Base-by-base conservation (phyloP, 2,797 vertebrate species). In the Alectoris magna region DNA sequence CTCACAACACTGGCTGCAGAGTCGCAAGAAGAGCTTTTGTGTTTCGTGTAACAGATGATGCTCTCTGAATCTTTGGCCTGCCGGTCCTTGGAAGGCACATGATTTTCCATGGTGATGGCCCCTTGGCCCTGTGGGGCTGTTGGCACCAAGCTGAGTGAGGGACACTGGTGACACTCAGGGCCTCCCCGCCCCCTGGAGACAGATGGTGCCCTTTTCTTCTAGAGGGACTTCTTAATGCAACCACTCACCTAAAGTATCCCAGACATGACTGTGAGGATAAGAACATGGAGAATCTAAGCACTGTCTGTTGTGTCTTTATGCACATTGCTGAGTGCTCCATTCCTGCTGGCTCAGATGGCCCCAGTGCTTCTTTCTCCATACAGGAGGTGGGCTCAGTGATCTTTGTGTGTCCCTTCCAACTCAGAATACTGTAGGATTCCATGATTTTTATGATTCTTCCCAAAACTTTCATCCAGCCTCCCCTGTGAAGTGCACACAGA, bases 1-100 rank as follows among this genome's bases (percentile, higher is more conserved):
- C 53, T 74, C 21, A 49, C 75, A 49, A 62, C 21, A 34, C 44
- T 70, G 0, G 1, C 13, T 12, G 29, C 3, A 0, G 56, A 23
- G 36, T 6, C 21, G n/a, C 15, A 44, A 53, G 60, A 60, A 76
- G 78, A 73, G n/a, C 39, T 56, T 41, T 3, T n/a, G 68, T 18
- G 5, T 67, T 67, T 70, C 71, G 44, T 23, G 8, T 1, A 2
- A 6, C 31, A 51, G n/a, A 14, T 6, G 2, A 53, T 64, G 16
- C 39, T 67, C 43, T 67, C 77, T 43, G 19, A 55, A 75, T 60
- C 49, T 43, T 78, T 44, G 49, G 38, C 22, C 29, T 83, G 36
- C 12, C 68, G 10, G 2, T 66, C 44, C 67, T 91, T 49, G 34
- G 26, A 23, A 53, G 72, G 15, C 29, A 29, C 16, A 26, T 34